Evolutionary conservation across 2,888 invertebrate genomes (phyloP).

Genomic region (Amphimallon solstitiale): DNA sequence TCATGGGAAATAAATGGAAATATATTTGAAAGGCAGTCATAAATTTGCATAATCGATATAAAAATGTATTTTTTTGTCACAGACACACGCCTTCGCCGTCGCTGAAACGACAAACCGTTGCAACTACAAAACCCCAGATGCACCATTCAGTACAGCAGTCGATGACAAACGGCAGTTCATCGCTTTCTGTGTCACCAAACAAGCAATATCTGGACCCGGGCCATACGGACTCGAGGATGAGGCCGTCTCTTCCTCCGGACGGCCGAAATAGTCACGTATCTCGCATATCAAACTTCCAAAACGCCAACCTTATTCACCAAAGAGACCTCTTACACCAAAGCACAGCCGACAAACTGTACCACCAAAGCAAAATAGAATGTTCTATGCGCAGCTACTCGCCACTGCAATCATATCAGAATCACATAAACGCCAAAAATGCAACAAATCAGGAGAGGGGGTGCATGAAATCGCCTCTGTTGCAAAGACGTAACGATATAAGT

Average conservation of each 20-base stretch:
- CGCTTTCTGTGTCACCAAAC: constrained; percentile 37
- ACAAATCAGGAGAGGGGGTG: constrained; percentile 18
- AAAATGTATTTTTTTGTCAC: constrained; percentile 35
- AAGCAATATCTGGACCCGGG: constrained; percentile 34
- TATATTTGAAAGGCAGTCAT: too few relatives aligned
- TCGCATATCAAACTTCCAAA: constrained; percentile 55
- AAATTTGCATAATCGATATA: neutral
- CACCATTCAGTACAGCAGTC: constrained; percentile 44
- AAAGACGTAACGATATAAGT: constrained; percentile 15
- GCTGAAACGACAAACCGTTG: constrained; percentile 28
- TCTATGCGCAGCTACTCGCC: constrained; percentile 55
- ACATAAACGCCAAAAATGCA: constrained; percentile 45
- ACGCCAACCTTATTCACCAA: constrained; percentile 37
- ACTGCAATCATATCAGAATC: constrained; percentile 56
- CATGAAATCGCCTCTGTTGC: constrained; percentile 8
- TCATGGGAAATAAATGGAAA: too few relatives aligned
- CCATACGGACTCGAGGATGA: constrained; percentile 14
- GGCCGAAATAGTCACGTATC: constrained; percentile 52
- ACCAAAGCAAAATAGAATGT: constrained; percentile 43
- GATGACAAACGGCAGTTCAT: constrained; percentile 49
- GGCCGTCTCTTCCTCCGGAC: constrained; percentile 48
- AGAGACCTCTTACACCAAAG: constrained; percentile 53
- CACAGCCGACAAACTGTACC: constrained; percentile 44
- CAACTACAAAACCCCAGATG: constrained; percentile 40
- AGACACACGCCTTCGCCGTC: constrained; percentile 51